Percentiles rank a stretch among this genome's conserved stretches.
These are phyloP conservation scores for Pseudopleuronectes americanus DNA, from an alignment of 2,797 vertebrate species.

Conservation along the genomic window DNA sequence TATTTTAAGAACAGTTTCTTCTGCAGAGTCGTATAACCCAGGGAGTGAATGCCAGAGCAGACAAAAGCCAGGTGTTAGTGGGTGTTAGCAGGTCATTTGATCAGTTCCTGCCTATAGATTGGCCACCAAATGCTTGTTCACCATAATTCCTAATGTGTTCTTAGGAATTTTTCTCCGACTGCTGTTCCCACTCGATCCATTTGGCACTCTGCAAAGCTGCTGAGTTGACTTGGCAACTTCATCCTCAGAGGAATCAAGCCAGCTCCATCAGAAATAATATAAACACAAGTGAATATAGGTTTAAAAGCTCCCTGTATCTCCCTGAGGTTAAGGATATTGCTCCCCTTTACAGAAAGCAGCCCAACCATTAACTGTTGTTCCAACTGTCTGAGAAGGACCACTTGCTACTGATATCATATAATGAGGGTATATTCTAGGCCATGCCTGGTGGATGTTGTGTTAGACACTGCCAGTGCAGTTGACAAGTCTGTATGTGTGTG, in stretches of 20 bases:
- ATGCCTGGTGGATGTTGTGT: constrained; percentile 35
- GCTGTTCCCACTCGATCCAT: background rate
- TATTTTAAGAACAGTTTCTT: too few species aligned
- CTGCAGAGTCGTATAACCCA: too few species aligned
- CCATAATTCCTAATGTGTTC: constrained; percentile 6
- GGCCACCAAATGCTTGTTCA: background rate
- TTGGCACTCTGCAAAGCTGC: constrained; percentile 28
- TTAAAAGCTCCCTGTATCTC: constrained; percentile 29
- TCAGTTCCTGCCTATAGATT: constrained; percentile 14
- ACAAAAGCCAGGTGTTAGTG: too few species aligned
- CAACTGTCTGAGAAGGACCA: constrained; percentile 4
- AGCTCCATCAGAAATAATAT: constrained; percentile 60
- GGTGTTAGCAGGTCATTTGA: too few species aligned
- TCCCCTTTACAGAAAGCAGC: background rate
- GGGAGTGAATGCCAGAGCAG: too few species aligned
- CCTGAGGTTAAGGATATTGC: constrained; percentile 3
- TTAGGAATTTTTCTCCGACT: too few species aligned
- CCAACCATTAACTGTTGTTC: constrained; percentile 7
- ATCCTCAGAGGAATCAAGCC: constrained; percentile 20
- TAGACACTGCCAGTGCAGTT: constrained; percentile 17
- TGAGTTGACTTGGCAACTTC: constrained; percentile 45
- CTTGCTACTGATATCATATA: constrained; percentile 19
- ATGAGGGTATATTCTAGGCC: constrained; percentile 42
- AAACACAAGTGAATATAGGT: constrained; percentile 53
- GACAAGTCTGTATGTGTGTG: constrained; percentile 31